A percentile compares a stretch with the other conserved stretches of the same genome.
phyloP scores from a whole-genome alignment of 2,888 invertebrate genomes.

The Habrosyne pyritoides region DNA sequence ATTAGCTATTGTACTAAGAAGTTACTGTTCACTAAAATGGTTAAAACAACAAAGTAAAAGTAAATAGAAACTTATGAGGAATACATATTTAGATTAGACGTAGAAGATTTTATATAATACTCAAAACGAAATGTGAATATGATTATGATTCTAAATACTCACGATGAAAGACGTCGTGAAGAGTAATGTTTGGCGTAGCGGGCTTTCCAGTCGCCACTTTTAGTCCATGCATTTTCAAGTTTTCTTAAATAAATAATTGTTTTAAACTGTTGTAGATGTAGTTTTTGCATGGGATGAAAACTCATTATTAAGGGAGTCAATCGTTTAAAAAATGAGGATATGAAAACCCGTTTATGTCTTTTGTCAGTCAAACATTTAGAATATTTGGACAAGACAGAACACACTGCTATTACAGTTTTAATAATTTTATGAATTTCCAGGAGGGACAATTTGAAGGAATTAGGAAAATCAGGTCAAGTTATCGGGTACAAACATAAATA shows the following conservation, averaged over 20 bases:
- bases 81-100: background rate
- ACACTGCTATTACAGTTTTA: too few relatives aligned
- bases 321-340: background rate
- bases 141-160: slow-evolving; percentile 33
- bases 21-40: too few relatives aligned
- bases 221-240: slow-evolving; percentile 51
- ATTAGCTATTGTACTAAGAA: too few relatives aligned
- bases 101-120: background rate
- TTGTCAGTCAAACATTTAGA: background rate
- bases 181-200: slow-evolving; percentile 71
- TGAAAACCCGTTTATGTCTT: background rate
- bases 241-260: slow-evolving; percentile 47
- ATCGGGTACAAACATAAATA: too few relatives aligned
- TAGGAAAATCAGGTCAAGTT: too few relatives aligned
- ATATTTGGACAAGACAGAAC: background rate
- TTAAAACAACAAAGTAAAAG: too few relatives aligned
- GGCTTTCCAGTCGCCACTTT: slow-evolving; percentile 63
- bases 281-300: background rate
- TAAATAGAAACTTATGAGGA: background rate
- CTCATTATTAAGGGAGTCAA: too few relatives aligned
- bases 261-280: slow-evolving; percentile 17
- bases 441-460: too few relatives aligned
- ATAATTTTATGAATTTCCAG: too few relatives aligned
- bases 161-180: slow-evolving; percentile 48
- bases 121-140: background rate